Evolutionary conservation across 2,113 vertebrate species (phyloP).

Genomic region (Podarcis raffonei): DNA sequence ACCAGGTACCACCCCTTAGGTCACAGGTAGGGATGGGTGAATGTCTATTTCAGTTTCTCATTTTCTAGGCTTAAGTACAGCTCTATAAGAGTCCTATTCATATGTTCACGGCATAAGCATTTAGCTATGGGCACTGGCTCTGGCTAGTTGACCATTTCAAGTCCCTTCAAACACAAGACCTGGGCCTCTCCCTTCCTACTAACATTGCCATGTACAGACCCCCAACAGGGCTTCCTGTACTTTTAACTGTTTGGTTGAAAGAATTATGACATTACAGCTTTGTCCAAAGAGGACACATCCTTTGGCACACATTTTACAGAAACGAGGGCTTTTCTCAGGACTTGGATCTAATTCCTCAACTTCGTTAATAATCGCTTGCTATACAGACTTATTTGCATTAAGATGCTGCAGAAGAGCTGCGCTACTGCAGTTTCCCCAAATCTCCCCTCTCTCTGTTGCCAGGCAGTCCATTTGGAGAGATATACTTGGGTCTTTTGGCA

Average conservation of each 20-base stretch:
- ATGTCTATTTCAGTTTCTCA: no score
- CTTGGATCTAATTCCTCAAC: not conserved
- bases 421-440: not conserved
- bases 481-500: not conserved
- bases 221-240: no score
- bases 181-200: not conserved
- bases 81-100: no score
- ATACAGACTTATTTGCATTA: not conserved
- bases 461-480: not conserved
- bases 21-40: not conserved
- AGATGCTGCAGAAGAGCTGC: not conserved
- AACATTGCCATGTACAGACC: not conserved
- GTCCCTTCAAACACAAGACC: not conserved
- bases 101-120: not conserved
- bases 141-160: not conserved
- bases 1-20: not conserved
- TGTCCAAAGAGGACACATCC: not conserved
- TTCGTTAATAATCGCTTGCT: not conserved
- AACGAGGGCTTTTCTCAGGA: not conserved
- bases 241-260: not conserved
- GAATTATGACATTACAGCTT: not conserved
- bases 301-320: not conserved
- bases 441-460: no score
- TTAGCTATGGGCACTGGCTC: not conserved
- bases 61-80: no score